Evolutionary conservation across 2,113 vertebrate genomes (phyloP).

Genomic region (Atractosteus spatula): DNA sequence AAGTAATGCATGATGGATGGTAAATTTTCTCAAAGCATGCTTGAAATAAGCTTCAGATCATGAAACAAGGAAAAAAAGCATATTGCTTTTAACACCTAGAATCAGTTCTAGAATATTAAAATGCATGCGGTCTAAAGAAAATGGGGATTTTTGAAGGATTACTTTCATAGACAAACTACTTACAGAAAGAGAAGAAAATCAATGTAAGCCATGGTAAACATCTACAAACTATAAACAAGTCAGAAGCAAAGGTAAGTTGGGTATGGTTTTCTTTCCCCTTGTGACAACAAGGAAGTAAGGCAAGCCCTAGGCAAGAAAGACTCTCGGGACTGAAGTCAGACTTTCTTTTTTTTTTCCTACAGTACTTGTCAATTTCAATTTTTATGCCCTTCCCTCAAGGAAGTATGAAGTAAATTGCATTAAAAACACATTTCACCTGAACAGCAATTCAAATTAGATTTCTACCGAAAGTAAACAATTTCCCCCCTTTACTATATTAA

Average conservation of each 20-base stretch:
- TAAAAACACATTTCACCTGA: constrained; percentile 8
- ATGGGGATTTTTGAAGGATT: constrained; percentile 5
- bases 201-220: background rate
- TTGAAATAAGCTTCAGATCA: constrained; percentile 27
- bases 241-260: background rate
- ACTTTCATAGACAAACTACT: background rate
- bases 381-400: constrained; percentile 5
- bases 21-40: constrained; percentile 20
- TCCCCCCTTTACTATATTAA: background rate
- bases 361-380: constrained; percentile 12
- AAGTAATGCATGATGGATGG: constrained; percentile 26
- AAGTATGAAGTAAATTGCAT: background rate
- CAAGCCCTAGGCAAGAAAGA: constrained; percentile 8
- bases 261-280: constrained; percentile 1
- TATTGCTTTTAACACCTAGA: constrained; percentile 19
- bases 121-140: constrained; percentile 8
- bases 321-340: background rate
- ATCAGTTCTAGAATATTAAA: constrained; percentile 21
- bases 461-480: background rate
- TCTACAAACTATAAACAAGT: background rate
- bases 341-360: background rate
- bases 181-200: background rate
- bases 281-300: background rate
- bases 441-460: constrained; percentile 14
- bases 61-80: constrained; percentile 19